Conservation (phyloP, 1,140 invertebrate genomes). For the Megathymus violae region DNA sequence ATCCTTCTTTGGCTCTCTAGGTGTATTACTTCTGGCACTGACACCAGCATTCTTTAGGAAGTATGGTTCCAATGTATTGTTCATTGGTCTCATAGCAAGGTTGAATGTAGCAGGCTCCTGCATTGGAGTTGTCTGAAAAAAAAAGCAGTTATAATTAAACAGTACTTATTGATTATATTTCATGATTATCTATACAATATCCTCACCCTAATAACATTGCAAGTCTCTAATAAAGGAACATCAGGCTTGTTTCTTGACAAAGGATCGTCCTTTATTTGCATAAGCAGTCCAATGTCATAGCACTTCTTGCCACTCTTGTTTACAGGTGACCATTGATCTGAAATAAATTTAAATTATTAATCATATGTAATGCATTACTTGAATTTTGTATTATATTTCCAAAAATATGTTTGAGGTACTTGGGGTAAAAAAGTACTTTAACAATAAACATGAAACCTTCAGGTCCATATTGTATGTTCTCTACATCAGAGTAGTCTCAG, state of each 20-base stretch:
- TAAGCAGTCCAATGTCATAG: conserved; percentile 91
- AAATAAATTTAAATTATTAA: conserved; percentile 35
- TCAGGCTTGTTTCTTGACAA: conserved; percentile 90
- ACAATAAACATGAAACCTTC: too few relatives aligned
- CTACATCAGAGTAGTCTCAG: too few relatives aligned
- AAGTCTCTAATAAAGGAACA: conserved; percentile 71
- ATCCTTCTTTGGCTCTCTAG: conserved; percentile 71
- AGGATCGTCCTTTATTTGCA: conserved; percentile 89
- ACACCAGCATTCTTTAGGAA: conserved; percentile 63
- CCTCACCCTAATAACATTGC: conserved; percentile 72
- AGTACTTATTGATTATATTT: background rate
- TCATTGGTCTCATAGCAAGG: conserved; percentile 64
- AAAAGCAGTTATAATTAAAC: conserved; percentile 12
- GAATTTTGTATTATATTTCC: too few relatives aligned
- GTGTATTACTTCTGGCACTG: conserved; percentile 58
- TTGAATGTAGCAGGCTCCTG: conserved; percentile 65
- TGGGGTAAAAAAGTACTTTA: too few relatives aligned
- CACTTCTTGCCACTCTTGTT: conserved; percentile 92
- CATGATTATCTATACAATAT: conserved; percentile 21
- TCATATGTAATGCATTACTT: too few relatives aligned
- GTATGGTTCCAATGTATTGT: conserved; percentile 67
- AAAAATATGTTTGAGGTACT: too few relatives aligned
- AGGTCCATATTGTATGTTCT: too few relatives aligned
- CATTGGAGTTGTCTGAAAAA: conserved; percentile 60
- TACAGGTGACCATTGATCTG: conserved; percentile 93